Base-by-base conservation (phyloP, 2,888 invertebrate genomes). In the Agriopis leucophaearia region DNA sequence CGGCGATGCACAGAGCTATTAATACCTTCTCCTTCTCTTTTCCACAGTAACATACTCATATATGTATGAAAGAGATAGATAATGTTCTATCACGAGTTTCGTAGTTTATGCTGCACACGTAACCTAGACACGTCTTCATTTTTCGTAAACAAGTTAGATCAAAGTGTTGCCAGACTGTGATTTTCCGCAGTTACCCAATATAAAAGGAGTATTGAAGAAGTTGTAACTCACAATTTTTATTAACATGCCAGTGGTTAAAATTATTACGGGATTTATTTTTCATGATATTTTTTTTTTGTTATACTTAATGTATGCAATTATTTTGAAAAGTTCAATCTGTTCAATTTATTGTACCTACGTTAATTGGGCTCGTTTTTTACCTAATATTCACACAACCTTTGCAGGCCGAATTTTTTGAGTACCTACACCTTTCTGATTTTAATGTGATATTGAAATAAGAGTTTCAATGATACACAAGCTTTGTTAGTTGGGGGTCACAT, bases 91-190 rank as follows among this genome's bases (percentile, higher is more conserved):
- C 89, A 87, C 83, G 82, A 82, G 78, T 81, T 82, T 81, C 83
- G 81, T 82, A 79, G 84, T 84, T 55, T 86, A 87, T 86, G 87
- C 84, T 88, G 91, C 88, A 90, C 88, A 92, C 92, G 93, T 92
- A 92, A 92, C 91, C 83, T 85, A 91, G 91, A 92, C 92, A 92
- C 92, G 92, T 92, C 91, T 89, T 89, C 88, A 88, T 84, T 88
- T 86, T 86, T 89, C 88, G 90, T 92, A 92, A 93, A 92, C 92
- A 93, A 92, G 80, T 78, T 74, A 67, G 58, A 58, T 38, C 16
- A 65, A 73, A 76, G 86, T 88, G 89, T 88, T 92, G 88, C 91
- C 87, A 88, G 78, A 81, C 74, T 66, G 63, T 55, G 40, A 61
- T 69, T 70, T 66, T 62, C 60, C 64, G 12, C 47, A 16, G 13